These are phyloP conservation scores for Agrochola lota DNA, from an alignment of 2,888 invertebrate species.

Conservation along the genomic window DNA sequence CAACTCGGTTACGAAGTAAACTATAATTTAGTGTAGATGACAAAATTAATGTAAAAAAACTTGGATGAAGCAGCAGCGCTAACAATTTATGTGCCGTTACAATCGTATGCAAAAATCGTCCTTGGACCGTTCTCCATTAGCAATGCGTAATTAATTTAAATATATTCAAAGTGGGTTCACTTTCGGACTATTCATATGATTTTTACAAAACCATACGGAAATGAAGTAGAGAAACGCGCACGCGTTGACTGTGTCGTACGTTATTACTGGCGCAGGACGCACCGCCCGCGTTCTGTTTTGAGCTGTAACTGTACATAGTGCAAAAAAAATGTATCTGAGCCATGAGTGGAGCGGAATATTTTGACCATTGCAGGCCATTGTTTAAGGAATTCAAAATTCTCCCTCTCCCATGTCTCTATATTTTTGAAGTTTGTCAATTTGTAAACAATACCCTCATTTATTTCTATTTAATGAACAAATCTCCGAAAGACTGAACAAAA, in stretches of 20 bases:
- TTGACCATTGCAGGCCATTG: no score
- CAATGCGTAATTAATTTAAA: constrained; percentile 86
- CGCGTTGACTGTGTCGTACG: not conserved
- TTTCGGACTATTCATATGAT: constrained; percentile 83
- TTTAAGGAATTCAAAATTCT: no score
- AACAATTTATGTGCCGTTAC: constrained; percentile 80
- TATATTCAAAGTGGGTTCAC: constrained; percentile 83
- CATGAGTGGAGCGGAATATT: no score
- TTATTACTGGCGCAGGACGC: not conserved
- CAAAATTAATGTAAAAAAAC: constrained; percentile 65
- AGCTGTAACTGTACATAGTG: not conserved
- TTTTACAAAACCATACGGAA: constrained; percentile 82
- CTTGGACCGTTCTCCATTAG: constrained; percentile 82
- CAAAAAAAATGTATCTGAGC: no score
- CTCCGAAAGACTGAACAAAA: no score
- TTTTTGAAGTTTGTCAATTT: no score
- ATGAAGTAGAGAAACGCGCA: constrained; percentile 73
- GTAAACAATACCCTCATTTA: no score
- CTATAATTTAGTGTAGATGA: constrained; percentile 51
- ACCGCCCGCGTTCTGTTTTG: constrained; percentile 11
- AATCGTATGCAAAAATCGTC: constrained; percentile 87
- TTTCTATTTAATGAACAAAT: no score
- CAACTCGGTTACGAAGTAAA: constrained; percentile 55
- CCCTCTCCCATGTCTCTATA: no score
- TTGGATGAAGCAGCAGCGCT: constrained; percentile 65